These are phyloP conservation scores for Therioaphis trifolii DNA, from an alignment of 2,888 invertebrate species.

Conservation along the genomic window DNA sequence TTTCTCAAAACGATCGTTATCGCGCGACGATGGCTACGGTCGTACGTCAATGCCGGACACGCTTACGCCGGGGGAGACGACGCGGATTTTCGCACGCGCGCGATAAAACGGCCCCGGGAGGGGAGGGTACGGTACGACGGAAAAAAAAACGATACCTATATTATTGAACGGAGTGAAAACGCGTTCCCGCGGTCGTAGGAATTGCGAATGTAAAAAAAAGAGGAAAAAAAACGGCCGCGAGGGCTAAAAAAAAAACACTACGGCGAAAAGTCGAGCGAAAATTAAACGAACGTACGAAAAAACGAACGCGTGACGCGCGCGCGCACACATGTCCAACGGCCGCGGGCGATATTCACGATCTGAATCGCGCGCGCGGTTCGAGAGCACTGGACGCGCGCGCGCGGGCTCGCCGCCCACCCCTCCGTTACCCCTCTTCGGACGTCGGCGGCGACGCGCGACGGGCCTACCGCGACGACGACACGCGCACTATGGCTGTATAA, in stretches of 20 bases:
- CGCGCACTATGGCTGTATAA: too few relatives aligned
- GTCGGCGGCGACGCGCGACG: neutral
- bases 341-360: constrained; percentile 53
- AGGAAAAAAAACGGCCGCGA: neutral
- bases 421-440: neutral
- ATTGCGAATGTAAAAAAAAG: too few relatives aligned
- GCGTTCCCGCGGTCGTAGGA: too few relatives aligned
- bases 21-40: too few relatives aligned
- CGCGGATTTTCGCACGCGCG: too few relatives aligned
- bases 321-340: constrained; percentile 50
- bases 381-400: constrained; percentile 26
- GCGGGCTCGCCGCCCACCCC: neutral
- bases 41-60: too few relatives aligned
- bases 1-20: too few relatives aligned
- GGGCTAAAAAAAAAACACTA: neutral
- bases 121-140: too few relatives aligned
- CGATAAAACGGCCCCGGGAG: neutral
- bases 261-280: neutral
- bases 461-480: neutral
- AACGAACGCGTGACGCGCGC: constrained; percentile 2
- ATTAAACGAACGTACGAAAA: neutral
- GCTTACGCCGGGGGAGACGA: too few relatives aligned
- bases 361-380: constrained; percentile 6
- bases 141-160: too few relatives aligned
- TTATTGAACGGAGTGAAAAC: neutral